These are phyloP conservation scores for Odontocerum albicorne DNA, from an alignment of 2,888 invertebrate genomes.

Conservation along the genomic window DNA sequence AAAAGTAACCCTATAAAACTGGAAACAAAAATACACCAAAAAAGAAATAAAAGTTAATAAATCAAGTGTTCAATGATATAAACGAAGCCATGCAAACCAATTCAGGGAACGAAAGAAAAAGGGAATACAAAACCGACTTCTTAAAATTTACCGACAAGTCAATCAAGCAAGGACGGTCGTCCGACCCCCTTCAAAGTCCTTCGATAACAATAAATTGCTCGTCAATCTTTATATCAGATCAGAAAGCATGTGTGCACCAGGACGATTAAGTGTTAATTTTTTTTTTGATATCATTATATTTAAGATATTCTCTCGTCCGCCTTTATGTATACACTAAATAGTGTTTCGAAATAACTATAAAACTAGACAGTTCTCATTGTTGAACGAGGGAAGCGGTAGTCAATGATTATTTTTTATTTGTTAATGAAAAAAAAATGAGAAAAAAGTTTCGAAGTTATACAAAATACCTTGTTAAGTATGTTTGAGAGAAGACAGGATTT, in stretches of 20 bases:
- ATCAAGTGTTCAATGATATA: conserved; percentile 2
- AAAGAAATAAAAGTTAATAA: too few species aligned
- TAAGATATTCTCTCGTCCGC: conserved; percentile 22
- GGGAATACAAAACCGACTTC: conserved; percentile 12
- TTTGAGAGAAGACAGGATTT: too few species aligned
- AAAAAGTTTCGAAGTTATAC: too few species aligned
- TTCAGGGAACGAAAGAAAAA: conserved; percentile 11
- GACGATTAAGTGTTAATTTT: conserved; percentile 24
- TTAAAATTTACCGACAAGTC: conserved; percentile 26
- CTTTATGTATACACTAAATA: too few species aligned
- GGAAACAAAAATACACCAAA: too few species aligned
- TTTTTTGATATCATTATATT: conserved; percentile 17
- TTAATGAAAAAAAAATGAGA: too few species aligned
- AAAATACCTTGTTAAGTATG: too few species aligned
- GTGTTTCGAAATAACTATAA: too few species aligned
- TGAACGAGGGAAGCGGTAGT: too few species aligned
- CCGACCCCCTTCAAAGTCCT: conserved; percentile 25
- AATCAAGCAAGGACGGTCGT: conserved; percentile 26
- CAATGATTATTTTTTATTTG: too few species aligned
- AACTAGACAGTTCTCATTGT: too few species aligned
- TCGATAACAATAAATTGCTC: conserved; percentile 30
- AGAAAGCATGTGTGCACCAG: conserved; percentile 10
- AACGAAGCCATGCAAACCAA: conserved; percentile 9
- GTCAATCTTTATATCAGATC: conserved; percentile 32
- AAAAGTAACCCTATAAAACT: too few species aligned